phyloP scores from a whole-genome alignment of 2,888 invertebrate genomes.

The Gymnosoma rotundatum region DNA sequence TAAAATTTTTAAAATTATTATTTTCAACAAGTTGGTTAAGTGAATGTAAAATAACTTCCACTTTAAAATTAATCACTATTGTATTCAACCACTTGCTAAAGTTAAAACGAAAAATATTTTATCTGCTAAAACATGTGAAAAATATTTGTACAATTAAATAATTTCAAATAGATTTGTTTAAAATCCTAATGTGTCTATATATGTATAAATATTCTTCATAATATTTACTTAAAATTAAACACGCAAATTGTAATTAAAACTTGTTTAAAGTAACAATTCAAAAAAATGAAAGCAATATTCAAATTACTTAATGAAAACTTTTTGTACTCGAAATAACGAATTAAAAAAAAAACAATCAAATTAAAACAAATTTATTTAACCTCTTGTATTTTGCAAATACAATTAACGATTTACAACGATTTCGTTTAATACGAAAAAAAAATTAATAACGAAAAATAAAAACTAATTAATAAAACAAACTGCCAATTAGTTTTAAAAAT shows the following conservation, averaged over 20 bases:
- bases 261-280: not conserved
- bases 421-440: slow-evolving; percentile 13
- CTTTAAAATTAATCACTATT: no score
- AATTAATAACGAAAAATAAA: slow-evolving; percentile 7
- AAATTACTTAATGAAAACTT: not conserved
- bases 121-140: no score
- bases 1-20: no score
- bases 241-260: not conserved
- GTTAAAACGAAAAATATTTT: no score
- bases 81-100: no score
- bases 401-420: slow-evolving; percentile 51
- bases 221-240: slow-evolving; percentile 31
- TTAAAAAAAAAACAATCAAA: no score
- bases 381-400: slow-evolving; percentile 3
- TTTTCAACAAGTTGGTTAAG: no score
- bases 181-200: slow-evolving; percentile 22
- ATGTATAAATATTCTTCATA: not conserved
- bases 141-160: no score
- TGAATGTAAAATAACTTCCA: no score
- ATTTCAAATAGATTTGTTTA: no score
- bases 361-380: no score
- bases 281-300: slow-evolving; percentile 34
- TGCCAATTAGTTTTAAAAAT: slow-evolving; percentile 44
- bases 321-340: not conserved
- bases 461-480: slow-evolving; percentile 23